phyloP scores from a whole-genome alignment of 2,797 vertebrate genomes.

The Aphelocoma californica region DNA sequence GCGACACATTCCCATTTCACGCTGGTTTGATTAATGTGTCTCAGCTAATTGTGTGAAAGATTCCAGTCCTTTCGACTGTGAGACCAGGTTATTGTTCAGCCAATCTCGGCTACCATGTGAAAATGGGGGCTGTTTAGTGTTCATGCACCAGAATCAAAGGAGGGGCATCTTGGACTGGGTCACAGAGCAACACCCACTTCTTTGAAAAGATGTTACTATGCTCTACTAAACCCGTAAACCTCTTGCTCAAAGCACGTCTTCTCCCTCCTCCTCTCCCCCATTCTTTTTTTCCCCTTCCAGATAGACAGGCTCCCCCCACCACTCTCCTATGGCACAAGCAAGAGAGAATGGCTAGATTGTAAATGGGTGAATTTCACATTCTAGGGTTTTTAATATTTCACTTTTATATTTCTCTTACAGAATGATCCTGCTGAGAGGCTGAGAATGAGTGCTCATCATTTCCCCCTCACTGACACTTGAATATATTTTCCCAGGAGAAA shows the following conservation, averaged over 20 bases:
- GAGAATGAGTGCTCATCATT: slow-evolving; percentile 74
- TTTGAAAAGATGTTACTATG: slow-evolving; percentile 81
- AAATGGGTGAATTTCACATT: slow-evolving; percentile 73
- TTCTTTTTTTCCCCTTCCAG: slow-evolving; percentile 41
- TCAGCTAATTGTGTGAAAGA: slow-evolving; percentile 80
- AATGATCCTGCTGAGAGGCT: slow-evolving; percentile 79
- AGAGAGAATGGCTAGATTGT: slow-evolving; percentile 61
- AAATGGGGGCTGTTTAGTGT: slow-evolving; percentile 71
- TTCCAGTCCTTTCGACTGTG: slow-evolving; percentile 72
- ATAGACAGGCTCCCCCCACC: slow-evolving; percentile 47
- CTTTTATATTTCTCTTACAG: slow-evolving; percentile 79
- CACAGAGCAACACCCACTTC: slow-evolving; percentile 78
- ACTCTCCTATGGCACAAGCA: slow-evolving; percentile 42
- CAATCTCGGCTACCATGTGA: slow-evolving; percentile 76
- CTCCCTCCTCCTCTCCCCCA: slow-evolving; percentile 45
- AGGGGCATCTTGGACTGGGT: slow-evolving; percentile 74
- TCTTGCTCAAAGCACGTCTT: slow-evolving; percentile 69
- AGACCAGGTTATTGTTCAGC: slow-evolving; percentile 77
- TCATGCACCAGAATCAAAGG: slow-evolving; percentile 73
- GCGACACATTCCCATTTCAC: slow-evolving; percentile 66
- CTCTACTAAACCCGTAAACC: slow-evolving; percentile 80
- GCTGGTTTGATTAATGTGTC: slow-evolving; percentile 81
- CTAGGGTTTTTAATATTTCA: slow-evolving; percentile 81
- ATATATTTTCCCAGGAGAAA: slow-evolving; percentile 79
- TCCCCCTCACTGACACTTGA: slow-evolving; percentile 74